Evolutionary conservation across 2,797 vertebrate species (phyloP), one percentile per base, ranked within the genome.

Genomic region (Echiichthys vipera): DNA sequence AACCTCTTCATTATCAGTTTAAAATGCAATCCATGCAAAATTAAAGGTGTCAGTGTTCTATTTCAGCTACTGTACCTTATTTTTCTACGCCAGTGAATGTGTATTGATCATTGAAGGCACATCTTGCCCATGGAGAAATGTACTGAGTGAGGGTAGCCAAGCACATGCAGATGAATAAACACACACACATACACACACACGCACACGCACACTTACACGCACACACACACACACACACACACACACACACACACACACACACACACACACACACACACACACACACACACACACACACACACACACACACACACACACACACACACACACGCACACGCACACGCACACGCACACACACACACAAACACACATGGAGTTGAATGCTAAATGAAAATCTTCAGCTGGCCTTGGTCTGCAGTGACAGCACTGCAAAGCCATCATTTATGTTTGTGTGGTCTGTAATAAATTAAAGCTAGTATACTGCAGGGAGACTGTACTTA

Each of bases 361-460:
- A 40, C 25, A 25, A 14, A 37, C 43, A 63, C 25, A 32, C 34
- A 36, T 24, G 42, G 45, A 73, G 46, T 20, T 39, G 63, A 82
- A 82, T 81, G 58, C 58, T 58, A 72, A 85, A 78, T 63, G n/a
- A 82, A 69, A 46, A 61, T 65, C 57, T 81, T 74, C 53, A 77
- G 67, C 65, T 55, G 77, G 83, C 77, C 77, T 85, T 84, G 73
- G 82, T 83, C 71, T 74, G 86, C 76, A 77, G 81, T 83, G 86
- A 83, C 80, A 80, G 76, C 65, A 63, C 81, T 70, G 90, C 81
- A 89, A 86, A 79, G 74, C 71, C 65, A 79, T 84, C 74, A 81
- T 76, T 81, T 78, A 73, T 64, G 37, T 51, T 9, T 50, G 22
- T 25, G 37, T 46, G n/a, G 67, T 74, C 39, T n/a, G 79, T 67